A percentile compares a stretch with the other conserved stretches of the same genome.
These are phyloP conservation scores for Geococcyx californianus DNA, from an alignment of 2,113 vertebrate species.

Conservation along the genomic window DNA sequence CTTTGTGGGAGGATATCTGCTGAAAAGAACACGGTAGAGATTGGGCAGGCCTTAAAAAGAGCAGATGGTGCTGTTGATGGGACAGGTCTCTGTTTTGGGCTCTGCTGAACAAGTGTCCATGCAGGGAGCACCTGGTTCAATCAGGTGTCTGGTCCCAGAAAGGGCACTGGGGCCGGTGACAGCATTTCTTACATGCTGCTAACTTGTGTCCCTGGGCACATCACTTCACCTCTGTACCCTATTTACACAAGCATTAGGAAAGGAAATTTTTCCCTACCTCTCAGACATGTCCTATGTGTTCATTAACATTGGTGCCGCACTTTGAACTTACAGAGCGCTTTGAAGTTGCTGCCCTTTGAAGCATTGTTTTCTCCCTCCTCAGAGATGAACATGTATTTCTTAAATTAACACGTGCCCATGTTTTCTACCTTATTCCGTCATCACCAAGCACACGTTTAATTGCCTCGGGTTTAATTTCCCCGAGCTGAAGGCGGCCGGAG, in stretches of 20 bases:
- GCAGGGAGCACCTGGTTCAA: neutral
- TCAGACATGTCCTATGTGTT: constrained; percentile 60
- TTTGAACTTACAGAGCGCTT: constrained; percentile 60
- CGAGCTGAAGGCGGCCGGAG: constrained; percentile 35
- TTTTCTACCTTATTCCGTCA: constrained; percentile 42
- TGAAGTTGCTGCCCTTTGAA: constrained; percentile 69
- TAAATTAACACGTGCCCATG: constrained; percentile 30
- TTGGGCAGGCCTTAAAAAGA: neutral
- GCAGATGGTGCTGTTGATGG: neutral
- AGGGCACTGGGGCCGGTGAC: neutral
- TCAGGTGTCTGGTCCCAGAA: neutral
- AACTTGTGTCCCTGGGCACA: constrained; percentile 47
- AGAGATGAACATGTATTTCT: constrained; percentile 47
- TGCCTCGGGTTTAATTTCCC: constrained; percentile 60
- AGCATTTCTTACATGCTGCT: neutral
- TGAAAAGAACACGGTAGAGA: neutral
- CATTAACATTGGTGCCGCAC: constrained; percentile 51
- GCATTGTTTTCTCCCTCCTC: constrained; percentile 62
- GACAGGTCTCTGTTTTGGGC: neutral
- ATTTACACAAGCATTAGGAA: constrained; percentile 64
- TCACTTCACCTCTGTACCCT: constrained; percentile 45
- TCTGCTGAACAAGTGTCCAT: neutral
- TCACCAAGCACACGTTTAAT: constrained; percentile 63
- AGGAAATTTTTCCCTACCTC: constrained; percentile 51
- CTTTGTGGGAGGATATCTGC: neutral